These are phyloP conservation scores for Setophaga kirtlandii DNA, from an alignment of 2,113 vertebrate genomes.

Conservation along the genomic window DNA sequence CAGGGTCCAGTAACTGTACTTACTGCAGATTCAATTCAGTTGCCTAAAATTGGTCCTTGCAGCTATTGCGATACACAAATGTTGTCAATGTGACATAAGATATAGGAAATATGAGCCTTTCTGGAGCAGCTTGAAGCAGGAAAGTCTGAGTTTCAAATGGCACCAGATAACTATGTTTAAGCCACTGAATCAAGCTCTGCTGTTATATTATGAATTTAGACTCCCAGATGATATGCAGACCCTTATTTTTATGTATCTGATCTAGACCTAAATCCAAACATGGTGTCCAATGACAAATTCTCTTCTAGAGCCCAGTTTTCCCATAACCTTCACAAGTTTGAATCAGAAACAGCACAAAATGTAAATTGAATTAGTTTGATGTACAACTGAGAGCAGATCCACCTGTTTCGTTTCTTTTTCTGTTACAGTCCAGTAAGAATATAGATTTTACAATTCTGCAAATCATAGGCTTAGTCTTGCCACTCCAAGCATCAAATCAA, in stretches of 20 bases:
- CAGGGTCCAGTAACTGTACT: background rate
- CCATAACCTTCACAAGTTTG: background rate
- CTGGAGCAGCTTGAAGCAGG: background rate
- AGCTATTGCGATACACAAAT: background rate
- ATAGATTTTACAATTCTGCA: slow-evolving; percentile 1
- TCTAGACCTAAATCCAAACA: background rate
- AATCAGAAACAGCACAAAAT: background rate
- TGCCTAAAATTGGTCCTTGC: background rate
- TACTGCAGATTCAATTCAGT: background rate
- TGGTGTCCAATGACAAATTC: background rate
- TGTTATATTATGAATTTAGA: background rate
- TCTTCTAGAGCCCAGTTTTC: background rate
- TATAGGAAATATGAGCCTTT: background rate
- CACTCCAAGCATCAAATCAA: slow-evolving; percentile 9
- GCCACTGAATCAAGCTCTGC: background rate
- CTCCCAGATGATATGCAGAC: background rate
- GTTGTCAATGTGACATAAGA: background rate
- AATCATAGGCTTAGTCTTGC: slow-evolving; percentile 13
- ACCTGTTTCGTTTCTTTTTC: background rate
- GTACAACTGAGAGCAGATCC: background rate
- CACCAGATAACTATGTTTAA: background rate
- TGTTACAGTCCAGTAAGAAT: background rate
- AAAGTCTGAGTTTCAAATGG: background rate
- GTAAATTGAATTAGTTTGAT: background rate
- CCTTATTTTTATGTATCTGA: background rate